Conservation (phyloP, 1,140 invertebrate genomes). For the Brachionus plicatilis region DNA sequence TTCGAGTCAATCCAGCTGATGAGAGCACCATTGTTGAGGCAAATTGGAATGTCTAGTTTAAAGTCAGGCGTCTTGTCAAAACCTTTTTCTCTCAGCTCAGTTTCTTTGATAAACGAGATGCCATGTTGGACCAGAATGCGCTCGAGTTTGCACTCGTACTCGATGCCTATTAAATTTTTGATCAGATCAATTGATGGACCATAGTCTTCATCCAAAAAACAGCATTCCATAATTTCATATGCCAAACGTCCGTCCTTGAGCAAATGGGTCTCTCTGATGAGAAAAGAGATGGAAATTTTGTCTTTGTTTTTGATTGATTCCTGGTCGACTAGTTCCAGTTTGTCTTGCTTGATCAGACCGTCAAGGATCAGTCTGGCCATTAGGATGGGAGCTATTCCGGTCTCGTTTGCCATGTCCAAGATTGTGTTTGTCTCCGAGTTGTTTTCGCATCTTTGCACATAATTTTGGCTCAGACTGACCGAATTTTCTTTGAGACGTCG, state of each 20-base stretch:
- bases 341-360: slow-evolving; percentile 8
- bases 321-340: not conserved
- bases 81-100: slow-evolving; percentile 69
- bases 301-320: slow-evolving; percentile 30
- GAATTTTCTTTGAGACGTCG: slow-evolving; percentile 20
- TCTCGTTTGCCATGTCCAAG: slow-evolving; percentile 2
- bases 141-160: not conserved
- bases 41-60: slow-evolving; percentile 79
- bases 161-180: slow-evolving; percentile 22
- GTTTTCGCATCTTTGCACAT: not conserved
- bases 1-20: slow-evolving; percentile 96
- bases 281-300: slow-evolving; percentile 15
- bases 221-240: slow-evolving; percentile 29
- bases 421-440: not conserved
- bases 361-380: slow-evolving; percentile 28
- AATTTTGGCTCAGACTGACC: not conserved
- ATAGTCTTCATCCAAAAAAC: slow-evolving; percentile 33
- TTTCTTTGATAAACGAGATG: slow-evolving; percentile 64
- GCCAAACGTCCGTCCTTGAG: slow-evolving; percentile 23
- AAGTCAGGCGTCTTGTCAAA: slow-evolving; percentile 93
- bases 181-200: slow-evolving; percentile 28
- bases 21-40: slow-evolving; percentile 66
- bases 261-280: slow-evolving; percentile 31
- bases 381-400: slow-evolving; percentile 14
- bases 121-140: not conserved